Conservation (phyloP, 2,888 invertebrate species). For the Pomacea canaliculata region DNA sequence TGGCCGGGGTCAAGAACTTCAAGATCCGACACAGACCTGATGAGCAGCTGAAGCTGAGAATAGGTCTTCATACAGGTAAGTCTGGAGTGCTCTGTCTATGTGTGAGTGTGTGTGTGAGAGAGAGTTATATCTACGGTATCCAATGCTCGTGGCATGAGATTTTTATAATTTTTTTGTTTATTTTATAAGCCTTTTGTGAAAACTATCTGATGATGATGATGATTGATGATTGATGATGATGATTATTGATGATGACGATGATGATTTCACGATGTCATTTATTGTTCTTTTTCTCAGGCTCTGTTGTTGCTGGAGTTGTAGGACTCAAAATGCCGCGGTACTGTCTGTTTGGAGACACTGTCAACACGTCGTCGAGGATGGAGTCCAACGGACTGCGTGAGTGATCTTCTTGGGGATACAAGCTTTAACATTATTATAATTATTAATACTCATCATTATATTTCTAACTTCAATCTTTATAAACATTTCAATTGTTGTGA, state of each 20-base stretch:
- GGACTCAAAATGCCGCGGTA: constrained; percentile 5
- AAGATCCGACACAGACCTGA: constrained; percentile 89
- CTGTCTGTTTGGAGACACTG: constrained; percentile 10
- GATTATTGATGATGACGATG: background rate
- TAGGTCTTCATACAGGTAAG: constrained; percentile 87
- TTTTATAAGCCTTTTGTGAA: no score
- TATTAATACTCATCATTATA: no score
- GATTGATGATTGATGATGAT: background rate
- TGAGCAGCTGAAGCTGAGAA: constrained; percentile 89
- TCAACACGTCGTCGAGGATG: background rate
- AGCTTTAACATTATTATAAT: no score
- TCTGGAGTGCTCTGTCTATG: background rate
- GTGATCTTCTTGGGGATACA: background rate
- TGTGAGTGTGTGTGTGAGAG: background rate
- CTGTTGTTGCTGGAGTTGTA: constrained; percentile 4
- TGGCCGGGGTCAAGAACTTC: constrained; percentile 88
- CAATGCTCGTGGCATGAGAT: no score
- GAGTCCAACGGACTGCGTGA: background rate
- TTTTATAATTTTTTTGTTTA: no score
- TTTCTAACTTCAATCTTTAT: no score
- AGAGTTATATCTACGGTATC: background rate
- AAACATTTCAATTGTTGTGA: no score
- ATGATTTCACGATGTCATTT: background rate
- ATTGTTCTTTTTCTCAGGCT: background rate
- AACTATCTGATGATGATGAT: no score